Conservation (phyloP, 2,888 invertebrate genomes). For the Argynnis bischoffii region DNA sequence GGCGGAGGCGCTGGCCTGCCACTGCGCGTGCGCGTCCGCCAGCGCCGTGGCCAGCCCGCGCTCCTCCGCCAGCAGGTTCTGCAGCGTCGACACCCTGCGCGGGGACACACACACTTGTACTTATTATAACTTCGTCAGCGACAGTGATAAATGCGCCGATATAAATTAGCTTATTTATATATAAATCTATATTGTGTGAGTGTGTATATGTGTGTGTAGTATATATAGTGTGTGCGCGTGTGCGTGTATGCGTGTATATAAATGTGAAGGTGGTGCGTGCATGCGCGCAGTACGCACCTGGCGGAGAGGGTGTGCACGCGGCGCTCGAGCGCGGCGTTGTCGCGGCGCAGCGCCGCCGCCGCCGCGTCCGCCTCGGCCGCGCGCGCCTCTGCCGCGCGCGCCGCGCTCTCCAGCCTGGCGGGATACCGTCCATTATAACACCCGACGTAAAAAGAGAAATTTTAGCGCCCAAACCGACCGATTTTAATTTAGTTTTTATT, state of each 20-base stretch:
- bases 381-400: constrained; percentile 74
- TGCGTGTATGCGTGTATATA: too few species aligned
- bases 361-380: constrained; percentile 71
- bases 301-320: constrained; percentile 84
- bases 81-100: constrained; percentile 56
- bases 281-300: constrained; percentile 70
- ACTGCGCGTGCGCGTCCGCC: constrained; percentile 63
- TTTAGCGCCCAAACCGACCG: too few species aligned
- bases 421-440: neutral
- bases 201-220: too few species aligned
- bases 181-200: neutral
- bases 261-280: too few species aligned
- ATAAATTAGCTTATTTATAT: neutral
- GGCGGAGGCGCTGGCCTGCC: constrained; percentile 64
- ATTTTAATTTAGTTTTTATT: too few species aligned
- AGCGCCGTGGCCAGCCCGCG: constrained; percentile 87
- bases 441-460: neutral
- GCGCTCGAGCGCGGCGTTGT: constrained; percentile 87
- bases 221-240: too few species aligned
- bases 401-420: constrained; percentile 78
- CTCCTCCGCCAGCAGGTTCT: constrained; percentile 91
- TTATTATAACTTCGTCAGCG: neutral
- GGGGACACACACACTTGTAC: too few species aligned
- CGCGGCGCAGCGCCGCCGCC: constrained; percentile 82
- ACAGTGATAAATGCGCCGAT: neutral